A percentile compares a stretch with the other conserved stretches of the same genome.
These are phyloP conservation scores for Drosophila dives DNA, from an alignment of 2,888 invertebrate species.

Conservation along the genomic window DNA sequence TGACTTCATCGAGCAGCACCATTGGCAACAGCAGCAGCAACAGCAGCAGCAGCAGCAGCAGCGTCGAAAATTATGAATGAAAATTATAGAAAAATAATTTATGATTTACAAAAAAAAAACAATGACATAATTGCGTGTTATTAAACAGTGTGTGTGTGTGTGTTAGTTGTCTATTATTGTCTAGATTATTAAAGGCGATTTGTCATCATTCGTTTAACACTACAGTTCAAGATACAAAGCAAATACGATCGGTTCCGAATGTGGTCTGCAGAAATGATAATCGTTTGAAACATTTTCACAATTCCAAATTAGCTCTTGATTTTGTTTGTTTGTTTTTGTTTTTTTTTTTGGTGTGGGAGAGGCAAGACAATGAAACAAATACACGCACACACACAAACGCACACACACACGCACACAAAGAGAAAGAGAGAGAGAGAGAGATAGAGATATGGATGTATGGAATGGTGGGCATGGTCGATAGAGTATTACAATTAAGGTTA, in stretches of 20 bases:
- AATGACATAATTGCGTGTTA: conserved; percentile 10
- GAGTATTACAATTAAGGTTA: conserved; percentile 45
- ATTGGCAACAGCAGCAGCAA: conserved; percentile 31
- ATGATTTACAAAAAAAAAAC: conserved; percentile 26
- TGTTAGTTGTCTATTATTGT: conserved; percentile 23
- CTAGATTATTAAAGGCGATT: conserved; percentile 21
- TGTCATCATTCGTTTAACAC: conserved; percentile 54
- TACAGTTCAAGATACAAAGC: conserved; percentile 74
- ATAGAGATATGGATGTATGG: conserved; percentile 40
- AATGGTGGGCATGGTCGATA: conserved; percentile 58
- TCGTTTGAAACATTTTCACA: conserved; percentile 50
- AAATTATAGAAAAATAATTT: conserved; percentile 32
- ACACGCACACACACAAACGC: conserved; percentile 23
- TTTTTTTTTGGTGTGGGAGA: conserved; percentile 16
- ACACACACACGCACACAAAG: conserved; percentile 41
- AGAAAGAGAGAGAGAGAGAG: conserved; percentile 31
- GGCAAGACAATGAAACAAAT: conserved; percentile 42
- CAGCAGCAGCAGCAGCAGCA: conserved; percentile 34
- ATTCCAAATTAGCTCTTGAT: conserved; percentile 76
- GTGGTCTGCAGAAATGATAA: conserved; percentile 41
- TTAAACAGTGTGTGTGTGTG: conserved; percentile 27
- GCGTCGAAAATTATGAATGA: conserved; percentile 44
- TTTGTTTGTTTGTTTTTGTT: conserved; percentile 33
- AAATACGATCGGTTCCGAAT: conserved; percentile 68
- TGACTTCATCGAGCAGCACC: conserved; percentile 62